phyloP scores from a whole-genome alignment of 2,888 invertebrate species.

The Netelia melanura region DNA sequence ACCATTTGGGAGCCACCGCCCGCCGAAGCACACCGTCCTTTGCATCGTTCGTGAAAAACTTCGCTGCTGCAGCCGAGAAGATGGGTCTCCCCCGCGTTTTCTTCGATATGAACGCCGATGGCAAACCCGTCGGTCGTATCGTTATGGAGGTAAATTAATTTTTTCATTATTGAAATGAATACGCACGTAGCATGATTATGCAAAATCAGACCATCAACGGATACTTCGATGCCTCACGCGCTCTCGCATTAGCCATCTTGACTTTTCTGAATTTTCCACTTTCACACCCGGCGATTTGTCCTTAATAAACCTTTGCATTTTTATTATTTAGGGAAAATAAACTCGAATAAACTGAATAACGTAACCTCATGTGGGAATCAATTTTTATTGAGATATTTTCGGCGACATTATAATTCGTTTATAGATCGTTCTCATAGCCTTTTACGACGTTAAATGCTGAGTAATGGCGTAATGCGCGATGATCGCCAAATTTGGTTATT shows the following conservation, averaged over 20 bases:
- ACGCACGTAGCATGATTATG: constrained; percentile 17
- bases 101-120: constrained; percentile 96
- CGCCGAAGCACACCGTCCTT: constrained; percentile 79
- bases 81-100: constrained; percentile 95
- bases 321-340: neutral
- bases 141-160: constrained; percentile 93
- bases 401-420: neutral
- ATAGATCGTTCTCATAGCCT: neutral
- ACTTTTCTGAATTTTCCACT: constrained; percentile 59
- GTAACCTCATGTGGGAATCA: neutral
- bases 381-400: neutral
- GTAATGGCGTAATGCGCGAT: constrained; percentile 2
- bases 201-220: constrained; percentile 36
- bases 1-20: constrained; percentile 83
- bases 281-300: constrained; percentile 2
- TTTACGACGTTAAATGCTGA: constrained; percentile 1
- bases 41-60: constrained; percentile 85
- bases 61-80: constrained; percentile 84
- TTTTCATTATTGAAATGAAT: constrained; percentile 50
- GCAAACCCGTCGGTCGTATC: constrained; percentile 92
- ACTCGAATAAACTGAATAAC: neutral
- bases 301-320: constrained; percentile 6
- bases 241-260: constrained; percentile 75
- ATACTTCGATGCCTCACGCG: constrained; percentile 18
- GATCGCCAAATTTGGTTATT: constrained; percentile 24